Evolutionary conservation across 2,113 vertebrate species (phyloP), one percentile per base, ranked within the genome.

Genomic region (Aix galericulata): DNA sequence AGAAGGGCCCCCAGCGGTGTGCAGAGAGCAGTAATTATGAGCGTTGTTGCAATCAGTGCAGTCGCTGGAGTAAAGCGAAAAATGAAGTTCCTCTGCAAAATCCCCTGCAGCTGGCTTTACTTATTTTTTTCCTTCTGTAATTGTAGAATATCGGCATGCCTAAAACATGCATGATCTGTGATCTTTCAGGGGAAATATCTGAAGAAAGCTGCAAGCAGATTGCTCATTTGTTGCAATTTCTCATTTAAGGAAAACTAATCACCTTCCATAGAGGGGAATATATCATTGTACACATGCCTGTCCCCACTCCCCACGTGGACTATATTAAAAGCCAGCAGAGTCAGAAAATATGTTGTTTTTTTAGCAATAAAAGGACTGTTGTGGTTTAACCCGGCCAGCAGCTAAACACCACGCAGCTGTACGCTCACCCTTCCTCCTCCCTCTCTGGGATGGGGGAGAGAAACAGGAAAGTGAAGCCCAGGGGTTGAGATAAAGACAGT

Each of bases 291-390:
- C 13, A 5, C 56, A 34, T 23, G 11, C 40, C 55, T 31, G 11
- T 34, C 60, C 38, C 71, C 40, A 23, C 53, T 50, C 50, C 48
- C 68, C 25, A 56, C 17, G 27, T 34, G 14, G 6, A 1, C 73
- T 46, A 10, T 76, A 80, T 91, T 89, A 68, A 86, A 92, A 83
- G 62, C 73, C 69, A 81, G 56, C 31, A 29, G 76, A 95, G 79
- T 85, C 93, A 40, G 82, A 86, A 68, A 94, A 94, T 89, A 93
- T 95, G 95, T 96, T 96, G 91, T 92, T 90, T 97, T 92, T 89
- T 97, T 96, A 95, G 93, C 96, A 96, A 96, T 97, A 97, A 97
- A 40, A 40, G 40, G 12, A 40, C 40, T 40, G 40, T 40, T 40
- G 40, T 40, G 40, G 40, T 40, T 40, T 40, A 40, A 40, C 12